Evolutionary conservation across 2,113 vertebrate genomes (phyloP), one percentile per base, ranked within the genome.

Genomic region (Scytalopus superciliaris): DNA sequence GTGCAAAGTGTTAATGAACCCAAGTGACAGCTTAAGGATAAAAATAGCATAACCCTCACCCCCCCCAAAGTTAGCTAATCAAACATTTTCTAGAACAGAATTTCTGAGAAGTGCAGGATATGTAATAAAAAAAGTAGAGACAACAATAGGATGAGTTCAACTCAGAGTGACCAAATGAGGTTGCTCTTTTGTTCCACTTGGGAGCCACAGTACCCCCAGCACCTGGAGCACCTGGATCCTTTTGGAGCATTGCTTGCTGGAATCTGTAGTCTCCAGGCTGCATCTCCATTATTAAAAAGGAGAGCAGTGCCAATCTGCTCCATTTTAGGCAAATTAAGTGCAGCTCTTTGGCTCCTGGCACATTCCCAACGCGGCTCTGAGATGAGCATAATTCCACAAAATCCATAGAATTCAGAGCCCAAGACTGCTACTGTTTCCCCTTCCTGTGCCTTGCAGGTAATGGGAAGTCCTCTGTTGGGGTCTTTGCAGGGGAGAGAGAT

Each of bases 281-380:
- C n/a, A 91, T 89, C 60, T 88, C 92, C 73, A 39, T 70, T 94
- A 93, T 96, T 87, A 64, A 90, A 76, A 89, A 84, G 90, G 73
- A 92, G 85, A 94, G 67, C 85, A 93, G 81, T 84, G 78, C 64
- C 87, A 96, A 95, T 90, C 93, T 95, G 93, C 92, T 96, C 89
- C 76, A 78, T 95, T 96, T 94, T 83, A 95, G 90, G 92, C 79
- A 97, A 95, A 97, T 97, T 67, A 95, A 92, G 76, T 73, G 91
- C 80, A 92, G 89, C 66, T 78, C 90, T 94, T 87, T 73, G 86
- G 75, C 77, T 95, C 94, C 70, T 96, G 95, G 95, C 94, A 84
- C 53, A 4, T 92, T 95, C 94, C 94, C 91, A 96, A 2, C 7
- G 11, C 5, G 3, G 89, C 79, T 69, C 63, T 47, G 75, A 55